Evolutionary conservation across 1,140 invertebrate genomes (phyloP).

Genomic region (Dufourea novaeangliae): DNA sequence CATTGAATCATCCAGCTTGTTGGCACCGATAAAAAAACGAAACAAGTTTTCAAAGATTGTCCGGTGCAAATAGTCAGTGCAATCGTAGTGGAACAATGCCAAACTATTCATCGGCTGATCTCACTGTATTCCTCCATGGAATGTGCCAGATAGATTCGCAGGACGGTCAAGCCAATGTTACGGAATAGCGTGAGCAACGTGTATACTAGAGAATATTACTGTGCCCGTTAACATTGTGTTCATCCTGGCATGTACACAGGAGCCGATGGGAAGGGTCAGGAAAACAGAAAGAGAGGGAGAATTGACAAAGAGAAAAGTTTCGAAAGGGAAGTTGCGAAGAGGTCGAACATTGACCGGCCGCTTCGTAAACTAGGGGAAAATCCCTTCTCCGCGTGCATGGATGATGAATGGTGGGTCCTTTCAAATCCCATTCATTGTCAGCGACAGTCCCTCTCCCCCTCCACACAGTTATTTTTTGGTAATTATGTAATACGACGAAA

Average conservation of each 20-base stretch:
- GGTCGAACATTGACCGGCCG: constrained; percentile 47
- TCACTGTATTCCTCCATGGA: constrained; percentile 20
- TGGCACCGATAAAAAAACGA: constrained; percentile 9
- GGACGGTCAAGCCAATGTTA: constrained; percentile 55
- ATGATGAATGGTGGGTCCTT: constrained; percentile 67
- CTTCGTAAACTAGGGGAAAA: constrained; percentile 26
- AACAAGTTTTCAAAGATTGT: constrained; percentile 35
- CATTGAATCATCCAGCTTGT: background rate
- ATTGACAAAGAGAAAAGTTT: constrained; percentile 39
- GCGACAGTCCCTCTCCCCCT: background rate
- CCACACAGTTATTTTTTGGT: constrained; percentile 36
- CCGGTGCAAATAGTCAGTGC: constrained; percentile 19
- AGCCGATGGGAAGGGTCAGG: background rate
- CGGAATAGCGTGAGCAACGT: constrained; percentile 37
- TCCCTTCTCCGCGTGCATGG: constrained; percentile 43
- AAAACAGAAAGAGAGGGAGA: constrained; percentile 12
- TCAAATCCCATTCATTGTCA: constrained; percentile 59
- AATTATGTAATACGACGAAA: constrained; percentile 63
- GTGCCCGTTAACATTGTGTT: constrained; percentile 68
- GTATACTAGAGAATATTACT: constrained; percentile 60
- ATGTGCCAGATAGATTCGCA: constrained; percentile 16
- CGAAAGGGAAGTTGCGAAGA: constrained; percentile 51
- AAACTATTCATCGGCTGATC: constrained; percentile 52
- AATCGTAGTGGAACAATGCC: constrained; percentile 40
- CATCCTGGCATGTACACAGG: constrained; percentile 51